A percentile compares a stretch with the other conserved stretches of the same genome.
These are phyloP conservation scores for Oscheius sp. DNA, from an alignment of 1,140 invertebrate species.

Conservation along the genomic window DNA sequence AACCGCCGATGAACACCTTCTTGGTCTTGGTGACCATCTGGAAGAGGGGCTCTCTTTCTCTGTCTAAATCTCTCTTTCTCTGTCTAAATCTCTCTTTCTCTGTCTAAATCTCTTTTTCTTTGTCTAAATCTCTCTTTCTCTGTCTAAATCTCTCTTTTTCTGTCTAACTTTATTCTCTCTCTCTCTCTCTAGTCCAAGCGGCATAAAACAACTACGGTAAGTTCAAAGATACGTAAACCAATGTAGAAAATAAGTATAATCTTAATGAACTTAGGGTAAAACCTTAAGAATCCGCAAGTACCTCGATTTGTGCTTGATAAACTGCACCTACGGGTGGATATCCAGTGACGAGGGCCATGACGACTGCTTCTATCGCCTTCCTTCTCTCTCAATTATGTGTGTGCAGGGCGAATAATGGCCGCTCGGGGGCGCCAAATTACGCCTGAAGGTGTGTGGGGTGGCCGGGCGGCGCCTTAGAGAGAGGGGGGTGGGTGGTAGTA, in stretches of 20 bases:
- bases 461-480: not conserved
- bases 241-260: too few species aligned
- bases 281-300: too few species aligned
- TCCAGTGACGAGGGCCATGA: not conserved
- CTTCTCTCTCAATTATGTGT: not conserved
- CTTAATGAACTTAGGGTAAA: too few species aligned
- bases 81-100: too few species aligned
- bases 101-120: too few species aligned
- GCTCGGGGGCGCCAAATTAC: not conserved
- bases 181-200: too few species aligned
- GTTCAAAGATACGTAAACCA: too few species aligned
- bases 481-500: not conserved
- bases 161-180: too few species aligned
- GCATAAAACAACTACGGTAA: too few species aligned
- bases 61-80: not conserved
- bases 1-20: constrained; percentile 99
- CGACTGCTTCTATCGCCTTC: not conserved
- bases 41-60: constrained; percentile 62
- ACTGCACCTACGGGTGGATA: not conserved
- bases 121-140: too few species aligned
- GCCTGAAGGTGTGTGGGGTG: not conserved
- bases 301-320: too few species aligned
- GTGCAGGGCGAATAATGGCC: not conserved
- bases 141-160: too few species aligned
- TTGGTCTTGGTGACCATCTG: constrained; percentile 99